phyloP scores from a whole-genome alignment of 2,888 invertebrate species.

The Molorchus minor region DNA sequence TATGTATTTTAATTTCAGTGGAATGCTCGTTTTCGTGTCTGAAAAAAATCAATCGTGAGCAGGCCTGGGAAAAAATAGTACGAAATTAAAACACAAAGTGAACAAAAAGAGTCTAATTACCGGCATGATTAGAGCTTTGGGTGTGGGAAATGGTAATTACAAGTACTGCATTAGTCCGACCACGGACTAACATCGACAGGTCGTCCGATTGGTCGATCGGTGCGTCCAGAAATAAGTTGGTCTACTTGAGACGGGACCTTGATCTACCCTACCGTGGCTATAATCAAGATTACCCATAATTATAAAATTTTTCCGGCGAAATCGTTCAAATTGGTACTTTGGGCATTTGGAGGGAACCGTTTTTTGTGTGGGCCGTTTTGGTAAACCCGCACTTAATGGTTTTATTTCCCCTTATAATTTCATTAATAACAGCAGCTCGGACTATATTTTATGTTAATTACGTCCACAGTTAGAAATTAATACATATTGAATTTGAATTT shows the following conservation, averaged over 20 bases:
- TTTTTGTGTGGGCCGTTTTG: conserved; percentile 40
- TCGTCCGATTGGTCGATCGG: conserved; percentile 41
- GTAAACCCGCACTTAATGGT: conserved; percentile 43
- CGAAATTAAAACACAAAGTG: conserved; percentile 55
- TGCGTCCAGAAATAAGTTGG: conserved; percentile 42
- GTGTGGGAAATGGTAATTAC: conserved; percentile 63
- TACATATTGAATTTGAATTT: too few relatives aligned
- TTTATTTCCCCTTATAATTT: conserved; percentile 44
- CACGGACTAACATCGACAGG: conserved; percentile 26
- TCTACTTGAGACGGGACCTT: conserved; percentile 44
- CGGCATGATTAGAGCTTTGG: conserved; percentile 60
- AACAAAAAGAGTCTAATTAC: conserved; percentile 61
- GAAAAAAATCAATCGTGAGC: conserved; percentile 57
- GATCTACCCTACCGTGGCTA: conserved; percentile 55
- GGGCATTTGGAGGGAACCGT: conserved; percentile 48
- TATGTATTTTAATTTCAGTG: conserved; percentile 14
- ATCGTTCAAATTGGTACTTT: conserved; percentile 47
- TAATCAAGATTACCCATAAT: conserved; percentile 63
- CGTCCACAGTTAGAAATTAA: too few relatives aligned
- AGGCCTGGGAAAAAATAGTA: conserved; percentile 59
- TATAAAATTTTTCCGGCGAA: conserved; percentile 57
- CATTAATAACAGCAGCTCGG: conserved; percentile 37
- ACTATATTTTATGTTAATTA: too few relatives aligned
- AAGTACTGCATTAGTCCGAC: conserved; percentile 56
- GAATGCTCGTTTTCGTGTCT: conserved; percentile 32